phyloP scores from a whole-genome alignment of 2,888 invertebrate genomes.

The Platynereis dumerilii region DNA sequence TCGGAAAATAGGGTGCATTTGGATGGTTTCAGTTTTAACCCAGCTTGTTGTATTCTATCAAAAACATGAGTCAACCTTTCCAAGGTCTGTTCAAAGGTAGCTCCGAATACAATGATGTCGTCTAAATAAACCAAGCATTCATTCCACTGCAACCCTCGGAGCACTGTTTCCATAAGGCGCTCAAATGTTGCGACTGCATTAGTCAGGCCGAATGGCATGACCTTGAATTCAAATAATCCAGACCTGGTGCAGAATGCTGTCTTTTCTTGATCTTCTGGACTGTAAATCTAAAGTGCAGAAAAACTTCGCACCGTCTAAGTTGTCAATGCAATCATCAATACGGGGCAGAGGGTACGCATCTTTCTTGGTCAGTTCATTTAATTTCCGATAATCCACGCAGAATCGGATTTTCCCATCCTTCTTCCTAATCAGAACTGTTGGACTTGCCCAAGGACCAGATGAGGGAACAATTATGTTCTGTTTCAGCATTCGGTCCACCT shows the following conservation, averaged over 20 bases:
- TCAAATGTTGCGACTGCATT: neutral
- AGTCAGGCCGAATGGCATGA: neutral
- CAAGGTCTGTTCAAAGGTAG: slow-evolving; percentile 6
- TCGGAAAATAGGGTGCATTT: slow-evolving; percentile 28
- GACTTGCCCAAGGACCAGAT: too few species aligned
- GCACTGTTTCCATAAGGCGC: neutral
- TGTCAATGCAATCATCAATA: slow-evolving; percentile 5
- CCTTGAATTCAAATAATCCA: neutral
- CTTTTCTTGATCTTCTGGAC: neutral
- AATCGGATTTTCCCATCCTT: slow-evolving; percentile 16
- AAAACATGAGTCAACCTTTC: neutral
- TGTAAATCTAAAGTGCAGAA: slow-evolving; percentile 8
- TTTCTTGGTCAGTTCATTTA: slow-evolving; percentile 7
- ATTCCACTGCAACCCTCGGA: slow-evolving; percentile 1
- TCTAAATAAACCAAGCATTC: slow-evolving; percentile 5
- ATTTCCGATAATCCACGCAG: slow-evolving; percentile 19
- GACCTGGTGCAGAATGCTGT: slow-evolving; percentile 2
- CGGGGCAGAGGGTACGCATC: slow-evolving; percentile 10
- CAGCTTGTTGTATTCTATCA: slow-evolving; percentile 22
- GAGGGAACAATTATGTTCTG: too few species aligned
- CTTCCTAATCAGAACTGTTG: slow-evolving; percentile 11
- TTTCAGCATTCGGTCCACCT: too few species aligned
- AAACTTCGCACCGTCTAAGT: neutral
- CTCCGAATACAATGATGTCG: neutral
- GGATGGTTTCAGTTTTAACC: slow-evolving; percentile 31